These are phyloP conservation scores for Lasioglossum baleicum DNA, from an alignment of 1,140 invertebrate species.

Conservation along the genomic window DNA sequence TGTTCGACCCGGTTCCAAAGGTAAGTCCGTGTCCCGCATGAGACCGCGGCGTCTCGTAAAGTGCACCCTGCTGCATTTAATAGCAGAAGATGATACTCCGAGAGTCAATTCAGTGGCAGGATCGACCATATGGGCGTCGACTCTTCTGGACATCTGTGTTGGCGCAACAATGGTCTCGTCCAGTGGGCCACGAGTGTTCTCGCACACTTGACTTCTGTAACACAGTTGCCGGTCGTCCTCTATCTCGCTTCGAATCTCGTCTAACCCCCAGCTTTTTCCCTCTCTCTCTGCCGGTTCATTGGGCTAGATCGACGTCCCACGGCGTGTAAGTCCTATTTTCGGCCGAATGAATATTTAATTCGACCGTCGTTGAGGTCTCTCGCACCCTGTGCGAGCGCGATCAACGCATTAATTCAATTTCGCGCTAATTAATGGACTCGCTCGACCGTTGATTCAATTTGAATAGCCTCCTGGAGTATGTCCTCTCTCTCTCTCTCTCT, in stretches of 20 bases:
- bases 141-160: conserved; percentile 71
- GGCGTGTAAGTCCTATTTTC: conserved; percentile 53
- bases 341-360: conserved; percentile 59
- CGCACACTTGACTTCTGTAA: conserved; percentile 63
- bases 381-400: conserved; percentile 18
- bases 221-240: conserved; percentile 39
- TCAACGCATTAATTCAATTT: conserved; percentile 59
- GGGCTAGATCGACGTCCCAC: conserved; percentile 26
- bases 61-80: neutral
- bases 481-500: neutral
- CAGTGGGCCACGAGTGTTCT: conserved; percentile 55
- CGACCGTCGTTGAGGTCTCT: conserved; percentile 43
- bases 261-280: neutral
- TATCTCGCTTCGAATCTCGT: conserved; percentile 14
- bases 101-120: conserved; percentile 16
- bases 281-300: conserved; percentile 24
- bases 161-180: conserved; percentile 70
- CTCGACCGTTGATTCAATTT: conserved; percentile 41
- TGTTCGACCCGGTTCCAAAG: neutral
- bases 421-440: conserved; percentile 53
- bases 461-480: conserved; percentile 13
- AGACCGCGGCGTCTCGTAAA: neutral
- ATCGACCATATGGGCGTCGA: conserved; percentile 53
- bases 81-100: conserved; percentile 40
- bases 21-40: neutral